Percentiles rank a stretch among this genome's conserved stretches.
Evolutionary conservation across 2,113 vertebrate genomes (phyloP).

Genomic region (Gila orcuttii): DNA sequence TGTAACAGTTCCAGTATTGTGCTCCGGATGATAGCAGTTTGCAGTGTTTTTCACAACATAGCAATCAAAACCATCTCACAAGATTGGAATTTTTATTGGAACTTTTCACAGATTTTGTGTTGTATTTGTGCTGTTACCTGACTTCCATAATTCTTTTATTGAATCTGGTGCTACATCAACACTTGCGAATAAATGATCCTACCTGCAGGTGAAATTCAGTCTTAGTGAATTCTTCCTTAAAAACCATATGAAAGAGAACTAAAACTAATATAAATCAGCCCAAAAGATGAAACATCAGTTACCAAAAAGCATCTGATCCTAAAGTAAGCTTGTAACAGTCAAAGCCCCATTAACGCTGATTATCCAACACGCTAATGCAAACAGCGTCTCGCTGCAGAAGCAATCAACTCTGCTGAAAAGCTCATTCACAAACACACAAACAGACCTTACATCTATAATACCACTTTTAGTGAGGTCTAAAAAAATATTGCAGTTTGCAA

Average conservation of each 20-base stretch:
- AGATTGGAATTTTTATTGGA: too few species aligned
- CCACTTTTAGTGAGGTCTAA: conserved; percentile 13
- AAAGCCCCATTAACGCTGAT: conserved; percentile 6
- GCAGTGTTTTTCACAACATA: neutral
- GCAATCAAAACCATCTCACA: neutral
- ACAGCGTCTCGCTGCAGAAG: conserved; percentile 4
- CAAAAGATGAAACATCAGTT: conserved; percentile 1
- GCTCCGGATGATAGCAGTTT: neutral
- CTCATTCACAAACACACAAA: conserved; percentile 34
- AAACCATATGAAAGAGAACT: neutral
- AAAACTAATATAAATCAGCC: neutral
- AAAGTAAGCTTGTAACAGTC: conserved; percentile 1
- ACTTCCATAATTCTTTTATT: neutral
- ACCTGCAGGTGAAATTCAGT: conserved; percentile 10
- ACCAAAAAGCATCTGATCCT: conserved; percentile 16
- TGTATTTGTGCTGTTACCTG: neutral
- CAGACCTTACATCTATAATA: conserved; percentile 16
- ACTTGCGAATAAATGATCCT: neutral
- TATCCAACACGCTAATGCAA: conserved; percentile 11
- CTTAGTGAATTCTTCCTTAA: neutral
- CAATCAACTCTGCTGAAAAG: conserved; percentile 25
- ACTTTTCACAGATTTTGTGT: neutral
- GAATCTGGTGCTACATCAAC: neutral
- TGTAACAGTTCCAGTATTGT: too few species aligned
- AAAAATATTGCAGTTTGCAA: neutral